Evolutionary conservation across 1,140 invertebrate species (phyloP).

Genomic region (Zeugodacus cucurbitae): DNA sequence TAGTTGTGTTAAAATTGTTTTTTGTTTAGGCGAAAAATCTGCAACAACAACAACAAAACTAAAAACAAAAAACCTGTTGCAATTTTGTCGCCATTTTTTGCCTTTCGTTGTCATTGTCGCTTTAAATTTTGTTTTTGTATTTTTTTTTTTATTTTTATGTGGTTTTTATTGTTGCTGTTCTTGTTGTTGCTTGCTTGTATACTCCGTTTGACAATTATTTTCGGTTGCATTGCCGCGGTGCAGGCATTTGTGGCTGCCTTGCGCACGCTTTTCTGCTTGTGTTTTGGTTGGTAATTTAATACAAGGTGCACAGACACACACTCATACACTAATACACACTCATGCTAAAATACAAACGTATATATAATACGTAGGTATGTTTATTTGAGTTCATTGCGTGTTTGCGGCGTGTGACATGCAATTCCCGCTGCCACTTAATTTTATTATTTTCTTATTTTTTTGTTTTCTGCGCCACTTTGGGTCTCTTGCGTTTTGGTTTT

Average conservation of each 20-base stretch:
- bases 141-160: too few species aligned
- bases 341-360: not conserved
- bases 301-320: not conserved
- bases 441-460: not conserved
- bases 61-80: conserved; percentile 1
- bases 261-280: not conserved
- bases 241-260: not conserved
- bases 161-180: not conserved
- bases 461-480: not conserved
- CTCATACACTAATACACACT: not conserved
- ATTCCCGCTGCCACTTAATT: not conserved
- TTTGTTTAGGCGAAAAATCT: not conserved
- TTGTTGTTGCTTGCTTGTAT: not conserved
- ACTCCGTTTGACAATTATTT: not conserved
- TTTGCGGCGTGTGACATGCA: not conserved
- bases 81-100: not conserved
- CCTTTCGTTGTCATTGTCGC: not conserved
- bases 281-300: conserved; percentile 28
- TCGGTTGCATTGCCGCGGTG: not conserved
- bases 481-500: not conserved
- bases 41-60: not conserved
- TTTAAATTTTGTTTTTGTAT: not conserved
- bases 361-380: not conserved
- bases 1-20: not conserved
- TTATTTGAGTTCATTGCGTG: not conserved